A percentile compares a stretch with the other conserved stretches of the same genome.
phyloP scores from a whole-genome alignment of 2,113 vertebrate genomes.

The Oncorhynchus tshawytscha region DNA sequence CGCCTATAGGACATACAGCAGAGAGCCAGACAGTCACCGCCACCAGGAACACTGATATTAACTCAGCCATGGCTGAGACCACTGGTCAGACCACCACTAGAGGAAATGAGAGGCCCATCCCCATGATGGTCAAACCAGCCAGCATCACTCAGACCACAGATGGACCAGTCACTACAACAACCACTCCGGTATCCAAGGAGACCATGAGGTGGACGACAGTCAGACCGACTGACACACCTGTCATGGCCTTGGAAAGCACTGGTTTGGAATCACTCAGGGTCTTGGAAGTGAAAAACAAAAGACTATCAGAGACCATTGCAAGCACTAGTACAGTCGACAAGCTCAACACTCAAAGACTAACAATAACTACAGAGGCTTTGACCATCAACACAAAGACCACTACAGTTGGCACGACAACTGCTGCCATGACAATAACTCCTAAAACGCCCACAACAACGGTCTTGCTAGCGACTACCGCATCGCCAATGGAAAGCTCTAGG shows the following conservation, averaged over 20 bases:
- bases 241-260: not conserved
- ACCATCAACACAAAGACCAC: not conserved
- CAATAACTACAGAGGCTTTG: constrained; percentile 3
- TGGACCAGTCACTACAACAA: constrained; percentile 12
- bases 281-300: constrained; percentile 13
- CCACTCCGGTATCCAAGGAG: constrained; percentile 11
- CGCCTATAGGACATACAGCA: not conserved
- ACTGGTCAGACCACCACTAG: constrained; percentile 21
- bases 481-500: constrained; percentile 10
- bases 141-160: constrained; percentile 1
- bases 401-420: constrained; percentile 6
- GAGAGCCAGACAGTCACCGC: not conserved
- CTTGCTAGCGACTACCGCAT: not conserved
- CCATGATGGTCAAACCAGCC: constrained; percentile 12
- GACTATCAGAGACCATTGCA: constrained; percentile 4
- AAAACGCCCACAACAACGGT: constrained; percentile 9
- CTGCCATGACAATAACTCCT: constrained; percentile 2
- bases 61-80: constrained; percentile 3
- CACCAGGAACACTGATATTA: constrained; percentile 2
- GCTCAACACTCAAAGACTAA: not conserved
- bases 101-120: not conserved
- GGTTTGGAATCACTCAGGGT: constrained; percentile 1
- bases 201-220: not conserved
- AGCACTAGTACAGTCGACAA: not conserved
- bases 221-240: constrained; percentile 2